Base-by-base conservation (phyloP, 1,140 invertebrate genomes). In the Chymomyza costata region DNA sequence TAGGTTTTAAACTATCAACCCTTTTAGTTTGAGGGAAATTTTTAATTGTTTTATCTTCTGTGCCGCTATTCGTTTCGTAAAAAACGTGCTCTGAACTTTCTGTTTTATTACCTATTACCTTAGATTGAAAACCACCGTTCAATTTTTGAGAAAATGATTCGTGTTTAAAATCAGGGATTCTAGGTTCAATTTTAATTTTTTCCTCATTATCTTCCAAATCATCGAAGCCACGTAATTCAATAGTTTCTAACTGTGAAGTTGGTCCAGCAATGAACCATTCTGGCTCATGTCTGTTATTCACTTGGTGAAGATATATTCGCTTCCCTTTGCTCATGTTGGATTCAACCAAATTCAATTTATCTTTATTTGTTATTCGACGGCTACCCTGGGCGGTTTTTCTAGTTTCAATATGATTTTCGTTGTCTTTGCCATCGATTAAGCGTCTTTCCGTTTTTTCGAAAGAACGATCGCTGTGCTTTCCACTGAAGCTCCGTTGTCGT, bases 191-290 rank as follows among this genome's bases (percentile, higher is more conserved):
- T 5, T 10, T 28, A 5, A 10, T 5, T 28, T 28, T 5, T 1
- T 87, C 88, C 87, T 89, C 82, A 87, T 86, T n/a, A 17, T 61
- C 53, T 14, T 81, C 82, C 2, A 53, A 82, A 63, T 95, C 93
- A 34, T 97, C 95, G 87, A 97, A 98, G 3, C 96, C 96, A 47
- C 92, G 90, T 40, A 97, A 86, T 84, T 97, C 96, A 52, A 98
- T 97, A n/a, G 93, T 96, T 63, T 97, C 96, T 61, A 92, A 89
- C 73, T 96, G 94, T 38, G 94, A 96, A 41, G 93, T 93, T 19
- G 95, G 95, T 25, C 95, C 95, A 40, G 90, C 92, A 78, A 92
- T 94, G 81, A 95, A 95, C 91, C 91, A 92, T 65, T 92, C 91
- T 0, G 91, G 91, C 64, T 91, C 90, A 18, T 86, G 86, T 5